Conservation (phyloP, 2,113 vertebrate genomes). For the Cavia porcellus region DNA sequence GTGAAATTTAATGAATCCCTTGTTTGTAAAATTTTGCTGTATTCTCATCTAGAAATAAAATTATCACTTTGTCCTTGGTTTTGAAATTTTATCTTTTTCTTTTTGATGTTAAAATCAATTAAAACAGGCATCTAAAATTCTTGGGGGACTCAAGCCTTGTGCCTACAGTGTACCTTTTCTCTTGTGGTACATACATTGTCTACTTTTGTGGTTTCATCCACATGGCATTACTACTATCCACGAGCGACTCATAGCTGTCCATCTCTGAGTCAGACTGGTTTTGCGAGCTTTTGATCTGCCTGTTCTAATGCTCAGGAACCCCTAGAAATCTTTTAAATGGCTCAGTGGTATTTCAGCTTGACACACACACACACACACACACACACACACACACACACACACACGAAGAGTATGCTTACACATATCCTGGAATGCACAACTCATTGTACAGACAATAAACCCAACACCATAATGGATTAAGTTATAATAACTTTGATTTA, state of each 20-base stretch:
- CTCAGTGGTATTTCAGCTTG: background rate
- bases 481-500: background rate
- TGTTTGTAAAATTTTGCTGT: background rate
- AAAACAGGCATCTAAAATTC: background rate
- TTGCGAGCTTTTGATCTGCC: background rate
- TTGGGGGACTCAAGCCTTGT: fast-evolving
- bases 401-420: background rate
- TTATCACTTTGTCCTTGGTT: background rate
- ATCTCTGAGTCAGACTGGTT: background rate
- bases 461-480: background rate
- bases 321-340: background rate
- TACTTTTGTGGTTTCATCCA: background rate
- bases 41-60: slow-evolving; percentile 5
- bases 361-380: background rate
- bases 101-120: background rate
- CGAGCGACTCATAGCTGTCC: background rate
- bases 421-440: too few relatives aligned
- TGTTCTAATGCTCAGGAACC: background rate
- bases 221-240: fast-evolving
- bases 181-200: fast-evolving
- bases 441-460: background rate
- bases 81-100: background rate
- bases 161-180: background rate
- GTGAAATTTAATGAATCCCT: background rate
- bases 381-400: background rate